Evolutionary conservation across 2,888 invertebrate species (phyloP), one percentile per base, ranked within the genome.

Genomic region (Plebejus argus): DNA sequence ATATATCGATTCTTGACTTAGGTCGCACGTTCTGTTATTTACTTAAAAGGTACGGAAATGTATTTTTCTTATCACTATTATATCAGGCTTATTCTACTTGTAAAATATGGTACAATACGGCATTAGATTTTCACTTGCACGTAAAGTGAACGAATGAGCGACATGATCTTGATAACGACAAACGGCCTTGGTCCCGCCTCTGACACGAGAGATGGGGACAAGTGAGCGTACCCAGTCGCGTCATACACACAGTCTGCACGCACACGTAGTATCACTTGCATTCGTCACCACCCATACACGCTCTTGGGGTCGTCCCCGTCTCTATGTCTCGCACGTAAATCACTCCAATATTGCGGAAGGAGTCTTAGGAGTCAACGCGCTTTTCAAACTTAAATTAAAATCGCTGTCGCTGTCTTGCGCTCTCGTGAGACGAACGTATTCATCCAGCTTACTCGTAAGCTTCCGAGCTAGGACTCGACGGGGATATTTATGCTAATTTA

Each of bases 11-110:
- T 89, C 90, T 90, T 93, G 94, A 94, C 93, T 93, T 91, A 93
- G 92, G 93, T 93, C 93, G 93, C 93, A 91, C 91, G 91, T 92
- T 93, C 91, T 90, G 91, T 90, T 93, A 90, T 91, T 92, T 93
- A 93, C 92, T 92, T 93, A 91, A 89, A 90, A 93, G 91, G 91
- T 93, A 93, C 92, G 89, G 90, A 89, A 92, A 90, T 89, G 91
- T 84, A 33, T 89, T 89, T 91, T 89, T 91, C 90, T 89, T 92
- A 93, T 88, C 87, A 88, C 91, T 93, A 93, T 87, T 82, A 90
- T 89, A 89, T 91, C 90, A 91, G 88, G 89, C 91, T 91, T 91
- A 92, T 79, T 81, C 91, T 93, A 93, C 86, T 88, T 88, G 89
- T 86, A 88, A 90, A 89, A 91, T 93, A 93, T 93, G 92, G 92